phyloP scores from a whole-genome alignment of 2,797 vertebrate genomes.

The Chelidonichthys spinosus region DNA sequence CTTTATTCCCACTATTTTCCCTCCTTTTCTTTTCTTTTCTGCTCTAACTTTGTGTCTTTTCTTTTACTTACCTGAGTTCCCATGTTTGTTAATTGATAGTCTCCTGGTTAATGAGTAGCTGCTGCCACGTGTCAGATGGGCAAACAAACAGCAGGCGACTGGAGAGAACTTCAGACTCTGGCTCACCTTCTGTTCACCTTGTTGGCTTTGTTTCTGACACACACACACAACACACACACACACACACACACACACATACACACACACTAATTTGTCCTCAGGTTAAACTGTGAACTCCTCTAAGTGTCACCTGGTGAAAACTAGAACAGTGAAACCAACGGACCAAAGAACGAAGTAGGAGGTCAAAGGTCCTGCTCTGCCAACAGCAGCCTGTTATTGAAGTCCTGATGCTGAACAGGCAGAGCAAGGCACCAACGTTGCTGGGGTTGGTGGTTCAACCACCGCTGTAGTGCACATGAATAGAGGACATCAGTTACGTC shows the following conservation, averaged over 20 bases:
- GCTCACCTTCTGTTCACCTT: slow-evolving; percentile 48
- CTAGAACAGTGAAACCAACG: not conserved
- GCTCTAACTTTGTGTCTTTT: not conserved
- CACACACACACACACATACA: slow-evolving; percentile 14
- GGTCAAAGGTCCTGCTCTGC: slow-evolving; percentile 14
- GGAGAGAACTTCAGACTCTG: slow-evolving; percentile 42
- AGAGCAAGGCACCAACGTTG: not conserved
- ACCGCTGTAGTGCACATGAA: no score
- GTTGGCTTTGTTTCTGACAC: not conserved
- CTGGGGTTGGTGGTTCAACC: not conserved
- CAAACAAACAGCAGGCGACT: slow-evolving; percentile 24
- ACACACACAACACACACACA: slow-evolving; percentile 13
- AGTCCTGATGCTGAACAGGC: not conserved
- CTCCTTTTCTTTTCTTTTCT: no score
- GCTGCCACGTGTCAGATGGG: slow-evolving; percentile 8
- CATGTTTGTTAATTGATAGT: slow-evolving; percentile 1
- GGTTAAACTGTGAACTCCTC: slow-evolving; percentile 29
- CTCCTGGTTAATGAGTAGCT: slow-evolving; percentile 47
- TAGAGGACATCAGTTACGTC: not conserved
- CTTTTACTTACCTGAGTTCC: not conserved
- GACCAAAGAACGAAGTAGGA: not conserved
- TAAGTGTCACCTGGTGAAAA: slow-evolving; percentile 20
- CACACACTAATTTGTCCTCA: slow-evolving; percentile 30
- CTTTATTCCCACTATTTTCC: not conserved
- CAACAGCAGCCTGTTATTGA: not conserved